Base-by-base conservation (phyloP, 2,888 invertebrate species). In the Bellardia bayeri region DNA sequence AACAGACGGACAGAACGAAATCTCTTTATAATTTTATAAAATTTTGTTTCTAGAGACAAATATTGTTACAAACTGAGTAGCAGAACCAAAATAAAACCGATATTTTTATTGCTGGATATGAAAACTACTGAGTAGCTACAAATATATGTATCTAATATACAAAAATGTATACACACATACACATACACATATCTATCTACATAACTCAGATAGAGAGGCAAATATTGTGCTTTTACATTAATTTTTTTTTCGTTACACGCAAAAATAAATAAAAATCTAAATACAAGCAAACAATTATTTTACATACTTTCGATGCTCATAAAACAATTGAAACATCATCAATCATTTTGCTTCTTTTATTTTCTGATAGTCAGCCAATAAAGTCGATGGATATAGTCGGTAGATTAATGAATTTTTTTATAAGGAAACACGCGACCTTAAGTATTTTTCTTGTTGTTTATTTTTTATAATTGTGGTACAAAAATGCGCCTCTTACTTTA, bases 241-340 rank as follows among this genome's bases (percentile, higher is more conserved):
- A n/a, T n/a, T n/a, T n/a, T n/a, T n/a, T 51, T 51, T 13, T 2
- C 33, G 33, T 51, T 33, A 30, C 68, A 68, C 56, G 68, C 68
- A 56, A 68, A 56, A 68, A 42, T 13, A 40, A 7, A 30, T 49
- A 33, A 16, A 58, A 69, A 16, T 49, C 49, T 51, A 61, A 49
- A 54, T 0, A n/a, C 9, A 69, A 14, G 13, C 54, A 40, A 23
- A 40, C 54, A 56, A 33, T 56, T 56, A 56, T 40, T 71, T 37
- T 54, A 76, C 14, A 49, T 37, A 37, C 13, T 11, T 63, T n/a
- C 7, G 11, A 13, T 16, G 33, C 37, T 23, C 45, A n/a, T 76
- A 23, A 74, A 78, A 82, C 74, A 79, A 86, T 86, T 84, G 84
- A 80, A 86, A 89, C 74, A 80, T 84, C 84, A 89, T 89, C 71